phyloP scores from a whole-genome alignment of 2,113 vertebrate species.

The Casuarius casuarius region DNA sequence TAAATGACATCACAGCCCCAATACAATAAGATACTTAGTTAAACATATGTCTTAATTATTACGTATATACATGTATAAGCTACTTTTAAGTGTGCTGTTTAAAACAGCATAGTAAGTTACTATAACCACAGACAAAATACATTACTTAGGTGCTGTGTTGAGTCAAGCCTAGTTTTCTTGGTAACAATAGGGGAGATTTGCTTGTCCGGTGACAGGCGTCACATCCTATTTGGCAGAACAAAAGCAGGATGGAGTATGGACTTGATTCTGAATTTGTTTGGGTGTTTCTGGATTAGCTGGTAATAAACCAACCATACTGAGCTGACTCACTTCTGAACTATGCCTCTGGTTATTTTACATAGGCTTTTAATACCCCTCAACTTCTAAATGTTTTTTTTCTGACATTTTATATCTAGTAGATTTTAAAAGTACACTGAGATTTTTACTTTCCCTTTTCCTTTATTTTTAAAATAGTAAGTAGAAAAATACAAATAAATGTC shows the following conservation, averaged over 20 bases:
- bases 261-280: too few species aligned
- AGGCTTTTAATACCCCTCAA: not conserved
- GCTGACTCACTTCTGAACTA: not conserved
- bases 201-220: too few species aligned
- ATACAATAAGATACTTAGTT: not conserved
- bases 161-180: not conserved
- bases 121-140: rapidly evolving
- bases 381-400: not conserved
- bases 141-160: rapidly evolving
- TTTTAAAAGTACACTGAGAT: not conserved
- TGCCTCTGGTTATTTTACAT: not conserved
- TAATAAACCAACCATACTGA: not conserved
- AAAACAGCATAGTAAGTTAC: not conserved
- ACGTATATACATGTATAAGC: not conserved
- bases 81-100: not conserved
- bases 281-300: not conserved
- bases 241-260: not conserved
- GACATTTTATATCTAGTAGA: not conserved
- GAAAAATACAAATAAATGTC: not conserved
- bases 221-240: not conserved
- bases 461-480: not conserved
- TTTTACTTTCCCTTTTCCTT: not conserved
- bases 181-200: not conserved
- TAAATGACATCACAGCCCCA: not conserved
- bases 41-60: not conserved